Percentiles rank a stretch among this genome's conserved stretches.
Evolutionary conservation across 1,140 invertebrate genomes (phyloP).

Genomic region (Brachionus paranguensis): DNA sequence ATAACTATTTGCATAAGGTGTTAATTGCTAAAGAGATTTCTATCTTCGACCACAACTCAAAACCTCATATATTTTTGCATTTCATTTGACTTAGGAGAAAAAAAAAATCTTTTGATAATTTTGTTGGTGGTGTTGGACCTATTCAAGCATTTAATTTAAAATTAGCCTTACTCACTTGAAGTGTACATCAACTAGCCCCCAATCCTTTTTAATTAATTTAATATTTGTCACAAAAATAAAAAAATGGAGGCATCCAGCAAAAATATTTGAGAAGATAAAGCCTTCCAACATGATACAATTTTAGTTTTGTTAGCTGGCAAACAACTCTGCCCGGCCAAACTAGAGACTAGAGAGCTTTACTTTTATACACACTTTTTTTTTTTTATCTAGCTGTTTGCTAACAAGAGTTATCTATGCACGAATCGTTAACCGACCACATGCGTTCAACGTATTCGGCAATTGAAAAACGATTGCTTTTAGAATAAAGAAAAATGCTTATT

Average conservation of each 20-base stretch:
- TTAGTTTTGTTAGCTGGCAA: neutral
- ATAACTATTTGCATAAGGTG: slow-evolving; percentile 7
- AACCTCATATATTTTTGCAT: neutral
- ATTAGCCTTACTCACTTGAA: neutral
- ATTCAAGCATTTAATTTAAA: slow-evolving; percentile 29
- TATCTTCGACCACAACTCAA: neutral
- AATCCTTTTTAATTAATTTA: neutral
- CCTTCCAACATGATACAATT: neutral
- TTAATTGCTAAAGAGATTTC: slow-evolving; percentile 19
- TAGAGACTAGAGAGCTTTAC: neutral
- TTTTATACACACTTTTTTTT: neutral
- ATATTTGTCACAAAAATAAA: neutral
- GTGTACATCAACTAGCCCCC: neutral
- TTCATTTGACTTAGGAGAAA: neutral
- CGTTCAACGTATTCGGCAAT: neutral
- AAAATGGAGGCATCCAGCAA: neutral
- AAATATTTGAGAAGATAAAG: neutral
- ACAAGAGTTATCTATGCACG: neutral
- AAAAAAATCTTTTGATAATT: neutral
- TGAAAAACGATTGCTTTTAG: neutral
- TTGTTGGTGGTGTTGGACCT: neutral
- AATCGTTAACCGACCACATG: slow-evolving; percentile 17
- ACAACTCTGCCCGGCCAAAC: neutral
- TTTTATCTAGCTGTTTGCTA: slow-evolving; percentile 1
- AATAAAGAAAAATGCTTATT: neutral